These are phyloP conservation scores for Rhincodon typus DNA, from an alignment of 2,797 vertebrate species.

Conservation along the genomic window DNA sequence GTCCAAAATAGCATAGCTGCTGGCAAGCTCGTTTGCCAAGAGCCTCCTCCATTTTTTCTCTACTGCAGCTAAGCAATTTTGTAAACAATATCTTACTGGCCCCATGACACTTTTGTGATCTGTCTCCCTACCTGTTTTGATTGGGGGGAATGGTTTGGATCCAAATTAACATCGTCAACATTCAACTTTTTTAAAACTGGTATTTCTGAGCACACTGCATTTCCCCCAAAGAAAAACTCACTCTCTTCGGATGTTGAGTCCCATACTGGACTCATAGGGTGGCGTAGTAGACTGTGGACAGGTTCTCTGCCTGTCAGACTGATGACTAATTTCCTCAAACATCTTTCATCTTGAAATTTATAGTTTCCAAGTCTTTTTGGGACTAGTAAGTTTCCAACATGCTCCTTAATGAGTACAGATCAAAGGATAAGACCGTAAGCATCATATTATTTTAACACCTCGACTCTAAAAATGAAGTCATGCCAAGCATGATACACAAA, in stretches of 20 bases:
- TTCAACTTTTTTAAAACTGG: no score
- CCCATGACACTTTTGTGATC: not conserved
- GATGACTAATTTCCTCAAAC: constrained; percentile 35
- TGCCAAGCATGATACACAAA: not conserved
- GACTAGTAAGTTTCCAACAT: constrained; percentile 14
- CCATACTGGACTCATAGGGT: not conserved
- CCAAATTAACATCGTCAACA: no score
- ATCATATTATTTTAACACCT: constrained; percentile 24
- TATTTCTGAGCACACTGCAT: not conserved
- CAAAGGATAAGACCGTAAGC: not conserved
- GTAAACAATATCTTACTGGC: not conserved
- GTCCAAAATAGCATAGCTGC: constrained; percentile 5
- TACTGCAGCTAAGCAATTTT: not conserved
- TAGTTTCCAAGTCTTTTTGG: constrained; percentile 16
- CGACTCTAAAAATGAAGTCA: not conserved
- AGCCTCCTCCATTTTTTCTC: not conserved
- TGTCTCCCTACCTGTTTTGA: not conserved
- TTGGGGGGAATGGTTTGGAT: no score
- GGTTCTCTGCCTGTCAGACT: constrained; percentile 21
- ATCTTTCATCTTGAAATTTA: constrained; percentile 33
- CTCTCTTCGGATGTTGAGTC: not conserved
- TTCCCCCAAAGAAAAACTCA: not conserved
- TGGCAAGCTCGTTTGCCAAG: not conserved
- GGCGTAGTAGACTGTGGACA: not conserved
- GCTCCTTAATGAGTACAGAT: constrained; percentile 19